Percentiles rank a stretch among this genome's conserved stretches.
phyloP scores from a whole-genome alignment of 2,797 vertebrate genomes.

The Lepus townsendii region DNA sequence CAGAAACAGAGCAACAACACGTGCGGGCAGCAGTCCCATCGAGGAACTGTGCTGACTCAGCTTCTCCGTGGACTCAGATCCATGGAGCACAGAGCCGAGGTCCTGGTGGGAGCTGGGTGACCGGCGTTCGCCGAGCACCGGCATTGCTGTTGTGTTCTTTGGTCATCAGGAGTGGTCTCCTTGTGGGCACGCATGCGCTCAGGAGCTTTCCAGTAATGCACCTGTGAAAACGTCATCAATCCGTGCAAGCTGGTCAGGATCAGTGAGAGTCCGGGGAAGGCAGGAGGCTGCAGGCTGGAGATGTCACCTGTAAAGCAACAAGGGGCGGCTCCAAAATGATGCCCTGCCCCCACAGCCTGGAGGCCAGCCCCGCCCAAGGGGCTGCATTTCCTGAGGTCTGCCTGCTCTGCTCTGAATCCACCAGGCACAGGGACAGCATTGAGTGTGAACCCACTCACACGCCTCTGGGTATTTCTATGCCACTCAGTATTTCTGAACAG shows the following conservation, averaged over 20 bases:
- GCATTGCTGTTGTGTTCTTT: conserved; percentile 18
- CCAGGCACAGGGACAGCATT: background rate
- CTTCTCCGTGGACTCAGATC: background rate
- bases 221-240: no score
- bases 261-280: background rate
- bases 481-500: background rate
- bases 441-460: background rate
- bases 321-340: background rate
- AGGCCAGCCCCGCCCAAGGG: background rate
- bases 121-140: background rate
- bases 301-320: background rate
- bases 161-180: background rate
- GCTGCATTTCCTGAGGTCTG: background rate
- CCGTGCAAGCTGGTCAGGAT: background rate
- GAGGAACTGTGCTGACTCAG: background rate
- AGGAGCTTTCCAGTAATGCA: background rate
- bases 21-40: background rate
- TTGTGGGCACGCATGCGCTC: background rate
- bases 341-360: background rate
- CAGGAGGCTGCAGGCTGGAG: background rate
- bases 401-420: background rate
- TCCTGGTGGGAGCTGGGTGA: background rate
- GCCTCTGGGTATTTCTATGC: background rate
- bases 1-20: background rate
- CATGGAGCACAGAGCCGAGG: background rate